Evolutionary conservation across 2,888 invertebrate species (phyloP).

Genomic region (Melinaea menophilus): DNA sequence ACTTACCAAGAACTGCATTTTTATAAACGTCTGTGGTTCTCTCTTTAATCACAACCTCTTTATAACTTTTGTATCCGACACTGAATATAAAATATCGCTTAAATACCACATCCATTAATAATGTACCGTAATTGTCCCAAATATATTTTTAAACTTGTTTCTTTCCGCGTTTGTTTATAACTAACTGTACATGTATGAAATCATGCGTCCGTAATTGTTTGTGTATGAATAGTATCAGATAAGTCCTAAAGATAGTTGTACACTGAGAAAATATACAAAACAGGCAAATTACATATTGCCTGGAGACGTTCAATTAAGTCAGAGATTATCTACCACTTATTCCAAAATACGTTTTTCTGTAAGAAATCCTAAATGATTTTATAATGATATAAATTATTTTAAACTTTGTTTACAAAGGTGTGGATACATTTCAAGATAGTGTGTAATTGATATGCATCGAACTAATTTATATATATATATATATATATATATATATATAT

Average conservation of each 20-base stretch:
- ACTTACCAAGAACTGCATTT: constrained; percentile 1
- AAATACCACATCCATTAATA: background rate
- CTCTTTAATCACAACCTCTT: background rate
- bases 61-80: background rate
- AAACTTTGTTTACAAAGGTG: too few relatives aligned
- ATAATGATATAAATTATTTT: too few relatives aligned
- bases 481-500: too few relatives aligned
- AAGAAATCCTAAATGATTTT: too few relatives aligned
- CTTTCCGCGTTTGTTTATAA: background rate
- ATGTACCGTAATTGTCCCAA: background rate
- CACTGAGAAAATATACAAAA: background rate
- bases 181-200: background rate
- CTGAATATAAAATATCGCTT: background rate
- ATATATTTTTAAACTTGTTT: background rate
- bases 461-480: too few relatives aligned
- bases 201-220: background rate
- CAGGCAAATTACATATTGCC: too few relatives aligned
- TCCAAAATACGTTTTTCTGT: too few relatives aligned
- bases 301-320: too few relatives aligned
- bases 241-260: background rate
- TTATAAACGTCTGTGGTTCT: background rate
- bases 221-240: background rate
- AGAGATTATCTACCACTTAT: too few relatives aligned
- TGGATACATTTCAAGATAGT: too few relatives aligned
- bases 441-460: too few relatives aligned